These are phyloP conservation scores for Genyomyrus donnyi DNA, from an alignment of 2,113 vertebrate species.

Conservation along the genomic window DNA sequence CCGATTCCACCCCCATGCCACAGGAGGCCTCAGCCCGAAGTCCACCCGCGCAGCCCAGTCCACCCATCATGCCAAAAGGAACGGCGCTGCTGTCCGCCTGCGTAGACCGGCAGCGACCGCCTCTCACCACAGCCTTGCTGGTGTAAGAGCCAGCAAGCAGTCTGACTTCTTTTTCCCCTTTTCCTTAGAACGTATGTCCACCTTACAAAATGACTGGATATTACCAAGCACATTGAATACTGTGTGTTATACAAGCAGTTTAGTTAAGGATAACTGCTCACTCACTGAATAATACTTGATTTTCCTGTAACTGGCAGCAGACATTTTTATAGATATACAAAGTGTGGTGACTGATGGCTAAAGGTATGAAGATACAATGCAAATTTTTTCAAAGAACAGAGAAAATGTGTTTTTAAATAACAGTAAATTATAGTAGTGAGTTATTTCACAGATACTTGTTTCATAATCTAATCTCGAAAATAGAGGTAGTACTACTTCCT, in stretches of 20 bases:
- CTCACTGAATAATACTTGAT: not conserved
- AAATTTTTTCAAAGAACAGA: not conserved
- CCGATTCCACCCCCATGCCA: not conserved
- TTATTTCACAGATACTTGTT: not conserved
- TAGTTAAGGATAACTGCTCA: not conserved
- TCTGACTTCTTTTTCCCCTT: not conserved
- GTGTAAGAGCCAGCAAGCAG: not conserved
- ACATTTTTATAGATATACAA: not conserved
- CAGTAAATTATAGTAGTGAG: not conserved
- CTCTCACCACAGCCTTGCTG: not conserved
- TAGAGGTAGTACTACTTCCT: not conserved
- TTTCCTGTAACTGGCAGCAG: not conserved
- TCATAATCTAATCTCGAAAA: not conserved
- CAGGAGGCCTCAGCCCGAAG: slow-evolving; percentile 28
- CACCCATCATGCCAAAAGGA: not conserved
- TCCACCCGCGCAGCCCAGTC: not conserved
- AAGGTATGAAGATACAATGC: not conserved
- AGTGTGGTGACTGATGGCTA: not conserved
- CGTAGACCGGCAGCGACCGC: not conserved
- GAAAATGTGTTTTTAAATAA: not conserved
- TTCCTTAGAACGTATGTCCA: not conserved
- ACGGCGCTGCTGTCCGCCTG: not conserved
- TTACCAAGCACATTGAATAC: not conserved
- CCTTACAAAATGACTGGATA: not conserved
- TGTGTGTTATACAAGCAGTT: not conserved